Base-by-base conservation (phyloP, 2,113 vertebrate genomes). In the Epinephelus fuscoguttatus region DNA sequence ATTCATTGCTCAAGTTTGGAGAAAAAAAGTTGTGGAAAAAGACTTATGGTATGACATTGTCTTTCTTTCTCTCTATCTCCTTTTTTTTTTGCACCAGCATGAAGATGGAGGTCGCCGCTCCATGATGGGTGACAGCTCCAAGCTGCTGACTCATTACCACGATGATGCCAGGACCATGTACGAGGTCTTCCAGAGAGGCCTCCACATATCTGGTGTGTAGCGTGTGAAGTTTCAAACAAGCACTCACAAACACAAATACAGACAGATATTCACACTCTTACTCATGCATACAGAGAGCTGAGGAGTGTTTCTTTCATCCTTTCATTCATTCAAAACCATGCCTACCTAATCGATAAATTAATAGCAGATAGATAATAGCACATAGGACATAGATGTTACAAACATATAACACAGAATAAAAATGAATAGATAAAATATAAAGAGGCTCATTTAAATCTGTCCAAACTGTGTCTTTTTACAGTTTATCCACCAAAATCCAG, bases 111-210 rank as follows among this genome's bases (percentile, higher is more conserved):
- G 96, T 0, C 96, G 96, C 49, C 91, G 96, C 57, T 98, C 98
- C 0, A 97, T 99, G 94, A 96, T 99, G 0, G 96, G 97, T 1
- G 96, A 96, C 69, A 92, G 93, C 45, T 84, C 96, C 0, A 94
- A 97, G 84, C 93, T 99, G 62, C 95, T 99, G 67, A 96, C 97
- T 0, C 96, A 99, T 89, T 99, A 99, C 90, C 97, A 99, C 0
- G 97, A 99, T 0, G 98, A 99, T 0, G 97, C 97, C 84, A 97
- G 94, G 91, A 99, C 98, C 87, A 97, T 99, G 97, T 99, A 99
- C 0, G 97, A 99, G 90, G 98, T 98, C 77, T 99, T 99, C 86
- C 95, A 96, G 92, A 95, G 98, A 33, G 98, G 98, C 27, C 96
- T 97, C 53, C 96, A 96, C 88, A 98, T 99, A 95, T 96, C 98